Evolutionary conservation across 2,888 invertebrate species (phyloP), one percentile per base, ranked within the genome.

Genomic region (Plagodis dolabraria): DNA sequence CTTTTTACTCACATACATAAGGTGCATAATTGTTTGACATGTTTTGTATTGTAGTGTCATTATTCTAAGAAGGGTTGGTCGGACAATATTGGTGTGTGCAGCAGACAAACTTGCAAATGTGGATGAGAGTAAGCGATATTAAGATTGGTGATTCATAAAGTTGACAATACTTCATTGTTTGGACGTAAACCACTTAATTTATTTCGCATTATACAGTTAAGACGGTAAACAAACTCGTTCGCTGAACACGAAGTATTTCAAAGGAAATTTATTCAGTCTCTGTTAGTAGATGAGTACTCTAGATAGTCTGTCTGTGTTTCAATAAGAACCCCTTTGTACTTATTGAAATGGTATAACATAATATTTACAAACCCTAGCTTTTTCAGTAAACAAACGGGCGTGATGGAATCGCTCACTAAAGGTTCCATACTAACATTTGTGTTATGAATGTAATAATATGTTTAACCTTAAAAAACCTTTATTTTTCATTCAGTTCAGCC

Each of bases 91-190:
- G 70, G 79, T 79, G 82, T 79, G 80, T 83, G 80, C 75, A 77
- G 73, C 76, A 75, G 78, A 75, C 78, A 74, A 80, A 84, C 79
- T 84, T 83, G 82, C 84, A 85, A 86, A 86, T 85, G 78, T 79
- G 72, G 75, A 84, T 77, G 75, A 80, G 79, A 80, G 79, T 76
- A 73, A 77, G 76, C 73, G 74, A 76, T 80, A 83, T 83, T 82
- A 81, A 83, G 81, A 82, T 82, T 76, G 77, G 80, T 82, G 77
- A 81, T 78, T 83, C 77, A 83, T 80, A 79, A 75, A 77, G 76
- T 74, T 74, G 76, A 78, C 75, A 77, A 74, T 79, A 79, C 73
- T 78, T 83, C 77, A 83, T 82, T 82, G 79, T 80, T 78, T 82
- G 69, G 68, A 70, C 72, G 69, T 75, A 71, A 74, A 71, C 75